phyloP scores from a whole-genome alignment of 2,888 invertebrate species.

The Phengaris arion region DNA sequence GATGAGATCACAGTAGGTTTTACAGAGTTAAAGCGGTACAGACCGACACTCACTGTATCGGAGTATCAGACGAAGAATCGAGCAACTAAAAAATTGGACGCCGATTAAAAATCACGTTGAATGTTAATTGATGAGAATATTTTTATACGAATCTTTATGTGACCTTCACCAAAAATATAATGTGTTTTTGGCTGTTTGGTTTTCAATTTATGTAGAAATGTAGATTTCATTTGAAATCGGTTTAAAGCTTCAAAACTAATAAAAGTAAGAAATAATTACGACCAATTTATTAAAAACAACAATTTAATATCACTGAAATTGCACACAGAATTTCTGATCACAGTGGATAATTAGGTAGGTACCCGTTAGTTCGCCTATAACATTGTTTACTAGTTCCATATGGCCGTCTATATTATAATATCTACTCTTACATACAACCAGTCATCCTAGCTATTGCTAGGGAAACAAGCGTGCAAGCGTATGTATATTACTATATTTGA shows the following conservation, averaged over 20 bases:
- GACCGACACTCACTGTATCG: constrained; percentile 55
- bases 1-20: constrained; percentile 52
- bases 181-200: no score
- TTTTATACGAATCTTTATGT: no score
- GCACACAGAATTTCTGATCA: constrained; percentile 68
- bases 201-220: no score
- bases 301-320: constrained; percentile 69
- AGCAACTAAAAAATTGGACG: constrained; percentile 10
- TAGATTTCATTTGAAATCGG: no score
- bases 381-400: no score
- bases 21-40: constrained; percentile 55
- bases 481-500: not conserved
- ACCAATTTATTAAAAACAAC: constrained; percentile 50
- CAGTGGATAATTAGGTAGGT: constrained; percentile 62
- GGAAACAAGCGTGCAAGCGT: not conserved
- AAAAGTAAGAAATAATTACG: constrained; percentile 36
- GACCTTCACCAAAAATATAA: no score
- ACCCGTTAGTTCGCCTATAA: not conserved
- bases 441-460: not conserved
- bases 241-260: no score
- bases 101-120: not conserved
- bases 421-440: not conserved
- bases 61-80: constrained; percentile 49
- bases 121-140: no score
- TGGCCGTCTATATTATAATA: no score